A percentile compares a stretch with the other conserved stretches of the same genome.
phyloP scores from a whole-genome alignment of 2,113 vertebrate species.

The Origma solitaria region DNA sequence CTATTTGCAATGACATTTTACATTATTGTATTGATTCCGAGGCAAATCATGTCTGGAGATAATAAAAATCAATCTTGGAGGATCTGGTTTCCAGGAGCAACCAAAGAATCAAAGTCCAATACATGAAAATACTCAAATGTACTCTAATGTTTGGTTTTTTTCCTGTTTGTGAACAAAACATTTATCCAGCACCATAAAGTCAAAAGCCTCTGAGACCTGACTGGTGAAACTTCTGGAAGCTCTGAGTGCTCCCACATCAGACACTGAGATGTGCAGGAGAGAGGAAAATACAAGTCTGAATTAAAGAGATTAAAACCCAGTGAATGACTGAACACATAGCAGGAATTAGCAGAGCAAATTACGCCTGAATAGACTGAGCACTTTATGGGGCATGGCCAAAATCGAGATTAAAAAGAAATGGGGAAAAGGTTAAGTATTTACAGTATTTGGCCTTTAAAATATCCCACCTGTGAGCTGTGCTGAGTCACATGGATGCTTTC shows the following conservation, averaged over 20 bases:
- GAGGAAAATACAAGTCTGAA: constrained; percentile 28
- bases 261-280: constrained; percentile 20
- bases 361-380: constrained; percentile 17
- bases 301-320: constrained; percentile 22
- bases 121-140: neutral
- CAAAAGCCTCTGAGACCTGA: neutral
- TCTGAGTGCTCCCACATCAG: neutral
- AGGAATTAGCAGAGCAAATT: constrained; percentile 41
- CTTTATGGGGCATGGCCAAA: constrained; percentile 22
- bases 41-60: neutral
- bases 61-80: constrained; percentile 7
- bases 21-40: constrained; percentile 16
- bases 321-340: neutral
- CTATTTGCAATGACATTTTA: constrained; percentile 27
- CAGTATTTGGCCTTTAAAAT: neutral
- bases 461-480: neutral
- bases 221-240: neutral
- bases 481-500: neutral
- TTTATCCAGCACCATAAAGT: neutral
- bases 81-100: neutral
- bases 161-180: neutral
- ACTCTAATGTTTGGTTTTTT: too few species aligned
- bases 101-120: neutral
- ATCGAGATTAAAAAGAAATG: neutral
- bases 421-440: neutral